These are phyloP conservation scores for Eumerus sabulonum DNA, from an alignment of 2,888 invertebrate species.

Conservation along the genomic window DNA sequence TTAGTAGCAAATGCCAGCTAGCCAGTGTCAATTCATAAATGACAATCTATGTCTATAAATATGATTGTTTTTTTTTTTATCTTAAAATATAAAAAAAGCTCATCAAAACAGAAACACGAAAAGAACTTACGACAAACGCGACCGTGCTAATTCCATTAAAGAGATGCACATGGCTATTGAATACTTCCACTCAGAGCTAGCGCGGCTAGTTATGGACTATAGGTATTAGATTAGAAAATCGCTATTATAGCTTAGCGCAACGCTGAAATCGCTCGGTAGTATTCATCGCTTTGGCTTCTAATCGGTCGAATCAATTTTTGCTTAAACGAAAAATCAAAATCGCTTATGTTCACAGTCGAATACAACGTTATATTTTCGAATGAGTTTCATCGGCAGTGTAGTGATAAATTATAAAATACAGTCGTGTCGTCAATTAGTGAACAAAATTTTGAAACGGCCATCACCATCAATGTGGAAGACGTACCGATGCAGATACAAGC, in stretches of 20 bases:
- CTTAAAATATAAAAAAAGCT: constrained; percentile 26
- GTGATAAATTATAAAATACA: constrained; percentile 18
- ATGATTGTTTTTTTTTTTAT: constrained; percentile 31
- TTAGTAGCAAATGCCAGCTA: constrained; percentile 32
- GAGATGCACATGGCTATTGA: constrained; percentile 40
- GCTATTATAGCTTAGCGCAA: constrained; percentile 29
- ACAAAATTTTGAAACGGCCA: not conserved
- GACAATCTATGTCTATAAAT: constrained; percentile 58
- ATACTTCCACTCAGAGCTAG: not conserved
- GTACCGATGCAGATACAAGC: constrained; percentile 51
- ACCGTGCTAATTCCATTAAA: constrained; percentile 16
- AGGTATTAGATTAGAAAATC: constrained; percentile 26
- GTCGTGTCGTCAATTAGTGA: constrained; percentile 32
- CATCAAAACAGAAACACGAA: constrained; percentile 19
- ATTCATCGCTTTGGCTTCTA: constrained; percentile 33
- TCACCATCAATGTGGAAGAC: constrained; percentile 47
- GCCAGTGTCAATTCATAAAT: constrained; percentile 38
- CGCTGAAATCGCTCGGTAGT: constrained; percentile 49
- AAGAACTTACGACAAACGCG: constrained; percentile 5
- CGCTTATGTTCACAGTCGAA: constrained; percentile 1
- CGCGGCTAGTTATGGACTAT: constrained; percentile 6
- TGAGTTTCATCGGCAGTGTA: constrained; percentile 35
- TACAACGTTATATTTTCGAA: constrained; percentile 33
- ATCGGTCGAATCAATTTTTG: not conserved
- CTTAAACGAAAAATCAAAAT: too few relatives aligned